Evolutionary conservation across 2,888 invertebrate species (phyloP).

Genomic region (Macrosoma leucophasiata): DNA sequence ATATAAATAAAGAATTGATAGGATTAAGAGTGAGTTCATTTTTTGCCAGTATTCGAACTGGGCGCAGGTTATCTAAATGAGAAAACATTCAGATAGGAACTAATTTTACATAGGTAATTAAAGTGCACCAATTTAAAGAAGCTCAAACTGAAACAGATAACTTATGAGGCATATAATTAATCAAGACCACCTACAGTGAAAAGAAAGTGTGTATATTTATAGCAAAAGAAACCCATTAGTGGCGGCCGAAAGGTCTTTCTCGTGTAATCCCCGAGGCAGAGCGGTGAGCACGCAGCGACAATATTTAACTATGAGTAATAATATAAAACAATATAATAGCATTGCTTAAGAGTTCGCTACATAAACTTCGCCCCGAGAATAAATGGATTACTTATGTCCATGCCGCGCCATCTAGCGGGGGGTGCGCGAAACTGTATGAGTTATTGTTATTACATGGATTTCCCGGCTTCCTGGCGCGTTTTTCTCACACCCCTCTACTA

Average conservation of each 20-base stretch:
- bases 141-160: no score
- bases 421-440: slow-evolving; percentile 60
- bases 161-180: no score
- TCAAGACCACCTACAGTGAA: no score
- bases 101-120: no score
- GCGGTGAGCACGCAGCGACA: slow-evolving; percentile 42
- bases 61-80: no score
- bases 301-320: slow-evolving; percentile 66
- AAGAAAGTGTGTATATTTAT: no score
- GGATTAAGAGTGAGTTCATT: no score
- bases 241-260: slow-evolving; percentile 27
- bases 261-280: slow-evolving; percentile 41
- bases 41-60: no score
- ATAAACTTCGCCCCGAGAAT: slow-evolving; percentile 73
- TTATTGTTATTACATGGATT: slow-evolving; percentile 72
- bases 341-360: slow-evolving; percentile 64
- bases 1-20: no score
- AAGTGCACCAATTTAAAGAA: no score
- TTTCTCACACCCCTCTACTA: slow-evolving; percentile 70
- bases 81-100: no score
- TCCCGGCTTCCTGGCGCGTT: slow-evolving; percentile 67
- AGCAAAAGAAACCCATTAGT: no score
- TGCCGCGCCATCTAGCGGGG: slow-evolving; percentile 68
- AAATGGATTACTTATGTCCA: slow-evolving; percentile 76
- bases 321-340: slow-evolving; percentile 66